Evolutionary conservation across 2,797 vertebrate species (phyloP).

Genomic region (Poeciliopsis turneri): DNA sequence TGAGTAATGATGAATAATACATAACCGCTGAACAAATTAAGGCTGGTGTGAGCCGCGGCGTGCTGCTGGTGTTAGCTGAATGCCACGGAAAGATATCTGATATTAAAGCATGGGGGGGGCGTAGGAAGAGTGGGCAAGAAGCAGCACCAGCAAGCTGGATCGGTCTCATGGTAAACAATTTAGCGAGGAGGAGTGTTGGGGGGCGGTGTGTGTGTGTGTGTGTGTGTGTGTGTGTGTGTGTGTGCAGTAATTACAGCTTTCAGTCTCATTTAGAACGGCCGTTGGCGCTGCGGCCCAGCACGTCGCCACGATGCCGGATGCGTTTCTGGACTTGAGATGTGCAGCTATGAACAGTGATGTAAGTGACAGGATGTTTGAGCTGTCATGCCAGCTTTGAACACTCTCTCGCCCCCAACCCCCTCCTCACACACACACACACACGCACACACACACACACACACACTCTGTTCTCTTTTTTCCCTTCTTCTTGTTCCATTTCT

Average conservation of each 20-base stretch:
- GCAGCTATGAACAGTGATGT: conserved; percentile 66
- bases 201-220: too few relatives aligned
- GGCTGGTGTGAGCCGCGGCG: conserved; percentile 60
- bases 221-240: too few relatives aligned
- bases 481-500: conserved; percentile 21
- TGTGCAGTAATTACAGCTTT: conserved; percentile 68
- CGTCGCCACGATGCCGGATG: conserved; percentile 63
- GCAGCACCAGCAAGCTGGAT: conserved; percentile 68
- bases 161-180: conserved; percentile 80
- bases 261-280: conserved; percentile 76
- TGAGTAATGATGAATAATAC: conserved; percentile 75
- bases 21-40: conserved; percentile 72
- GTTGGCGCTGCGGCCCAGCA: conserved; percentile 63
- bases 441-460: too few relatives aligned
- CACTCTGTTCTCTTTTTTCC: neutral
- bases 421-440: too few relatives aligned
- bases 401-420: conserved; percentile 14
- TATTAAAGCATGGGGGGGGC: conserved; percentile 51
- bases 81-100: conserved; percentile 66
- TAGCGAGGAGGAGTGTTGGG: conserved; percentile 45
- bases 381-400: conserved; percentile 64
- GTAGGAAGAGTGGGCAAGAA: conserved; percentile 60
- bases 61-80: conserved; percentile 49
- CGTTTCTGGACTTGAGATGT: conserved; percentile 55
- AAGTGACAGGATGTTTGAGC: conserved; percentile 74